These are phyloP conservation scores for Prionchulus punctatus DNA, from an alignment of 2,888 invertebrate genomes.

Conservation along the genomic window DNA sequence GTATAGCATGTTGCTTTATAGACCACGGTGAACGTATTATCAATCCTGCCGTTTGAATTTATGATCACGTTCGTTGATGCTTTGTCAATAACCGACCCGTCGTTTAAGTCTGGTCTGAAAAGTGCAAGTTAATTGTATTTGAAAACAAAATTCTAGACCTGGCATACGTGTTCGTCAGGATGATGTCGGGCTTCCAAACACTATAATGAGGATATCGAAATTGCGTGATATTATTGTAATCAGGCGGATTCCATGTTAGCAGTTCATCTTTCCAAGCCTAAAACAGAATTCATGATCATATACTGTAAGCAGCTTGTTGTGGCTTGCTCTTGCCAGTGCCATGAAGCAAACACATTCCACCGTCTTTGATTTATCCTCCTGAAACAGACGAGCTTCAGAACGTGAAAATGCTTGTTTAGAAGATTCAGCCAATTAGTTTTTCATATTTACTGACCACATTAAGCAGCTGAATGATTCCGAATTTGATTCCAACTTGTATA, in stretches of 20 bases:
- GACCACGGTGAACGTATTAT: background rate
- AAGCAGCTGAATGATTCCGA: background rate
- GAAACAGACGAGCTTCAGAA: no score
- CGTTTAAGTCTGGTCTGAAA: no score
- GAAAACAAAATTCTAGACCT: no score
- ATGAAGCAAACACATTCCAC: no score
- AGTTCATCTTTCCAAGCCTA: background rate
- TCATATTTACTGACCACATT: background rate
- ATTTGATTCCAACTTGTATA: background rate
- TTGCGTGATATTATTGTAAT: background rate
- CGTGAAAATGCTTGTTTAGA: no score
- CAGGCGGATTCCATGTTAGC: background rate
- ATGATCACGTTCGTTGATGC: background rate
- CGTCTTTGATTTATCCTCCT: no score
- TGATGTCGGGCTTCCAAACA: background rate
- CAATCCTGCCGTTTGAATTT: background rate
- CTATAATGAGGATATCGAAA: background rate
- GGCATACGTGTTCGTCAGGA: no score
- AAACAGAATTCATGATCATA: no score
- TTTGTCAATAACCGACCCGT: background rate
- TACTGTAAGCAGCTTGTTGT: no score
- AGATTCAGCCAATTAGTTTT: no score
- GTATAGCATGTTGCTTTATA: constrained; percentile 40
- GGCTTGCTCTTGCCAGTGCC: no score
- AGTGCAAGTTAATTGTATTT: no score